phyloP scores from a whole-genome alignment of 2,113 vertebrate genomes.

The Pelecanus crispus region DNA sequence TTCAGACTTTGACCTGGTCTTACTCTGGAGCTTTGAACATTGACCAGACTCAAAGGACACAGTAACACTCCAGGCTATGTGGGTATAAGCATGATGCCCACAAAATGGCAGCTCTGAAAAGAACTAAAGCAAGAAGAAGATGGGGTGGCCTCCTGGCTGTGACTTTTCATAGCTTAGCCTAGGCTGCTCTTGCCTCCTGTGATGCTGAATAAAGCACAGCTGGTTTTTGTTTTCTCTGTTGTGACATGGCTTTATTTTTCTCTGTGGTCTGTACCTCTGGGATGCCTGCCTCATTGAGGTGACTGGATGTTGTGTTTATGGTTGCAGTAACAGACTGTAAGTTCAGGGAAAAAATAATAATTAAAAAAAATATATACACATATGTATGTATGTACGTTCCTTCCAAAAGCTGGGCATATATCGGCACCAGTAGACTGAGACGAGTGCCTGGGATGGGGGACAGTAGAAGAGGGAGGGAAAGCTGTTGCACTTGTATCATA shows the following conservation, averaged over 20 bases:
- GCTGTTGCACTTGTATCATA: neutral
- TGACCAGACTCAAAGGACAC: neutral
- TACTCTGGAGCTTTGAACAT: neutral
- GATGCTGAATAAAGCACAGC: neutral
- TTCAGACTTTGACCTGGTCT: neutral
- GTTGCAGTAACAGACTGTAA: neutral
- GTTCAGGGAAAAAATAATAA: neutral
- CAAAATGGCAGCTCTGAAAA: neutral
- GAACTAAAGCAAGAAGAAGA: neutral
- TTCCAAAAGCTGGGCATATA: neutral
- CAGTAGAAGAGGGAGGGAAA: neutral
- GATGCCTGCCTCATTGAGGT: neutral
- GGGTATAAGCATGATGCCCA: neutral
- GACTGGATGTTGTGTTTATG: neutral
- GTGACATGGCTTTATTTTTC: neutral
- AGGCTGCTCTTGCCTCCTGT: neutral
- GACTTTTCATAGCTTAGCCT: neutral
- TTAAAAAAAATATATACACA: neutral
- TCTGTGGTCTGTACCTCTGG: neutral
- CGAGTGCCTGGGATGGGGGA: neutral
- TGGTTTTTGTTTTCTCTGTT: neutral
- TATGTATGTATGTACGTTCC: neutral
- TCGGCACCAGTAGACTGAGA: neutral
- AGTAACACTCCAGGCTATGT: neutral
- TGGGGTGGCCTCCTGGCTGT: neutral